Evolutionary conservation across 2,888 invertebrate species (phyloP).

Genomic region (Andrena praecox): DNA sequence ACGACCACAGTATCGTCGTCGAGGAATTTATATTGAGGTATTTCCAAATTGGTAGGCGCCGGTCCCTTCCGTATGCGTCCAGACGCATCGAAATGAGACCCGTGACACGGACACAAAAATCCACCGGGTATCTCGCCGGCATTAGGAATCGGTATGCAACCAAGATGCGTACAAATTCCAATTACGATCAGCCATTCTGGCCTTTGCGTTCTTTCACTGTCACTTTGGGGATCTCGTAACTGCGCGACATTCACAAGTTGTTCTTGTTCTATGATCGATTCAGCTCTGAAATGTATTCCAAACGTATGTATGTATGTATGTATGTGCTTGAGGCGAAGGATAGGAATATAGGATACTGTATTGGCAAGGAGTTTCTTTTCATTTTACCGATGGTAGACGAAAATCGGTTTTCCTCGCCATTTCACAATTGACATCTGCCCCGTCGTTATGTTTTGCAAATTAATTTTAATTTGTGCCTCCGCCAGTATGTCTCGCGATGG

Average conservation of each 20-base stretch:
- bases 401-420: conserved; percentile 94
- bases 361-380: background rate
- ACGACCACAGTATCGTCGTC: conserved; percentile 87
- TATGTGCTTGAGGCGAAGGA: background rate
- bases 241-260: conserved; percentile 87
- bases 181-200: conserved; percentile 92
- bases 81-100: conserved; percentile 92
- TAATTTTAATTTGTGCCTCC: conserved; percentile 91
- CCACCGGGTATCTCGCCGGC: conserved; percentile 89
- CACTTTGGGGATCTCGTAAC: conserved; percentile 90
- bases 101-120: conserved; percentile 94
- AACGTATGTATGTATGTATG: background rate
- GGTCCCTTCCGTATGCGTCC: conserved; percentile 92
- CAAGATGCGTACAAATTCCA: conserved; percentile 93
- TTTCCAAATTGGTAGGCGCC: conserved; percentile 90
- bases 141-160: conserved; percentile 93
- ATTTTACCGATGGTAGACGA: conserved; percentile 89
- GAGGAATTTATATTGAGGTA: conserved; percentile 88
- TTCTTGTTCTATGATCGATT: conserved; percentile 88
- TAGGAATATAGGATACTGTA: background rate
- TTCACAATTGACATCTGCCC: conserved; percentile 89
- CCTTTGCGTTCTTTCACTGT: conserved; percentile 88
- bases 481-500: conserved; percentile 92
- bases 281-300: conserved; percentile 84
- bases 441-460: conserved; percentile 89